Evolutionary conservation across 2,113 vertebrate genomes (phyloP).

Genomic region (Cinclus cinclus): DNA sequence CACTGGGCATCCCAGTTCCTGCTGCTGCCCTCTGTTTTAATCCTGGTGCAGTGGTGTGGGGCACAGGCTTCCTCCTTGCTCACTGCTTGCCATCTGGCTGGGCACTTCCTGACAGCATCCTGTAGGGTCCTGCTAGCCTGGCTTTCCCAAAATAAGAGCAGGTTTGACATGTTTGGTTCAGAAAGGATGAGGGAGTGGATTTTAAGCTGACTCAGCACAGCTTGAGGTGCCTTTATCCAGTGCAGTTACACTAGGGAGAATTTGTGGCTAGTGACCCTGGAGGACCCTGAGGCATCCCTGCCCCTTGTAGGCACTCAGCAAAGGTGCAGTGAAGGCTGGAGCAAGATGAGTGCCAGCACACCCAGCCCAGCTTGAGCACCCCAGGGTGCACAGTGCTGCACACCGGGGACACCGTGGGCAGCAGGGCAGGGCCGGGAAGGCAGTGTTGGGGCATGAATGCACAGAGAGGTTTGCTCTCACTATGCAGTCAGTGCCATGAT

Average conservation of each 20-base stretch:
- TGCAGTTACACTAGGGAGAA: background rate
- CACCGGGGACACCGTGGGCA: fast-evolving
- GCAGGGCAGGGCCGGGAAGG: background rate
- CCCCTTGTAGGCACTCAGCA: background rate
- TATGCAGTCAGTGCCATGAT: background rate
- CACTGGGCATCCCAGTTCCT: fast-evolving
- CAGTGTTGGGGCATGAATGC: fast-evolving
- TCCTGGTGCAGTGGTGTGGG: fast-evolving
- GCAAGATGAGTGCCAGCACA: fast-evolving
- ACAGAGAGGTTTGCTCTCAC: background rate
- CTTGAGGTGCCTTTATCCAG: background rate
- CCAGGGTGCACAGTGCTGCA: fast-evolving
- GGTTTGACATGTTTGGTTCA: background rate
- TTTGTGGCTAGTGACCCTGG: background rate
- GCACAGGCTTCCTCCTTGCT: background rate
- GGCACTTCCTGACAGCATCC: background rate
- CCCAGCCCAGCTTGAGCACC: background rate
- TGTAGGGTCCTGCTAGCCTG: background rate
- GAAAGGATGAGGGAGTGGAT: background rate
- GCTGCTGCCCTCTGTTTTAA: background rate
- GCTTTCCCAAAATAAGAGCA: background rate
- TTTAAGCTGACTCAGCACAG: background rate
- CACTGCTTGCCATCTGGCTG: background rate
- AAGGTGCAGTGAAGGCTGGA: background rate
- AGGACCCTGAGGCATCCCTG: background rate